Conservation (phyloP, 2,888 invertebrate genomes). For the Bugula neritina region DNA sequence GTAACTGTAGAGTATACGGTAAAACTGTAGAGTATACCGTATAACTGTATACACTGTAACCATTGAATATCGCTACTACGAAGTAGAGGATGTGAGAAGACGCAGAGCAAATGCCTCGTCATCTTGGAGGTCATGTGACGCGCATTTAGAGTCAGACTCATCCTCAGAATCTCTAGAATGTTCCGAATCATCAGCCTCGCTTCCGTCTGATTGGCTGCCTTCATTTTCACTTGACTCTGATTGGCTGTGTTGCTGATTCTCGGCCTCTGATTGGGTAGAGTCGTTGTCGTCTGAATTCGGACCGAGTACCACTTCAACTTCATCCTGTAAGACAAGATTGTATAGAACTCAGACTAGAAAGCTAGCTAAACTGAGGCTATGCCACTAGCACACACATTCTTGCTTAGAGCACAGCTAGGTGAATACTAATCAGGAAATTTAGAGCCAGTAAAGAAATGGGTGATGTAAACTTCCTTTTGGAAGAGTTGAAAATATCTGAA, state of each 20-base stretch:
- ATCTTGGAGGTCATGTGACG: background rate
- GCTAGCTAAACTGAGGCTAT: no score
- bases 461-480: no score
- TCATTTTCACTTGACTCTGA: background rate
- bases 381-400: no score
- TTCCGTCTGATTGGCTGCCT: background rate
- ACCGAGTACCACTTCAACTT: background rate
- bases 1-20: no score
- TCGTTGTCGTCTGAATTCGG: background rate
- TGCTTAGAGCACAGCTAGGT: no score
- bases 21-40: no score
- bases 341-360: background rate
- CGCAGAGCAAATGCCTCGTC: constrained; percentile 22
- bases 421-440: no score
- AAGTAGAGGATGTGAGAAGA: no score
- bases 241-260: background rate
- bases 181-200: background rate
- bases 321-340: background rate
- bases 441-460: no score
- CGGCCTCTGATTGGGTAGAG: constrained; percentile 15
- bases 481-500: no score
- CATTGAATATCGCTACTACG: no score
- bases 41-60: no score
- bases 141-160: background rate
- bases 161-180: background rate